phyloP scores from a whole-genome alignment of 2,797 vertebrate genomes.

The Siniperca obscura region DNA sequence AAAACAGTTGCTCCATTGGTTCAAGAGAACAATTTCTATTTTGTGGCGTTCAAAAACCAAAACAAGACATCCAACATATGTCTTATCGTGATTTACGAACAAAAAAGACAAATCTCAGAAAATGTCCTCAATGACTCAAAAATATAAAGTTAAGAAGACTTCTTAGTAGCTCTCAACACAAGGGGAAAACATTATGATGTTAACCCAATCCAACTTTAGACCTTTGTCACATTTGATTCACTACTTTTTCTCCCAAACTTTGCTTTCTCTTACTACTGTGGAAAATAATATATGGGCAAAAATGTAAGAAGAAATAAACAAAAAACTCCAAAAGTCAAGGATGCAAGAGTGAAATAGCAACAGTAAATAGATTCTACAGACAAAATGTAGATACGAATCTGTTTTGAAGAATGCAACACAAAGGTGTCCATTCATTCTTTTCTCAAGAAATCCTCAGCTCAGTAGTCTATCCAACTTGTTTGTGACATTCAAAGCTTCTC shows the following conservation, averaged over 20 bases:
- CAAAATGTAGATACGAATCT: not conserved
- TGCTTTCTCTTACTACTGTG: not conserved
- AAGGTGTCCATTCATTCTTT: not conserved
- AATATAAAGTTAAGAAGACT: not conserved
- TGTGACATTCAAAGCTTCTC: not conserved
- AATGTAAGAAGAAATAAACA: not conserved
- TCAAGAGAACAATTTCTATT: not conserved
- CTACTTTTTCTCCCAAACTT: not conserved
- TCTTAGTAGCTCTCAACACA: not conserved
- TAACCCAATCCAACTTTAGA: not conserved
- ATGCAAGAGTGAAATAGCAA: not conserved
- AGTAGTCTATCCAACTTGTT: not conserved
- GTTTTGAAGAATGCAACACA: slow-evolving; percentile 18
- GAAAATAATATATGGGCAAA: not conserved
- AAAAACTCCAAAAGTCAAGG: not conserved
- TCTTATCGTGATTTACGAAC: not conserved
- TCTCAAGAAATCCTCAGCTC: not conserved
- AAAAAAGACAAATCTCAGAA: not conserved
- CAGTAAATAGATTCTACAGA: not conserved
- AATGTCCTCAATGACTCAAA: not conserved
- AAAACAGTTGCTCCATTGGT: not conserved
- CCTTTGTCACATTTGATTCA: not conserved
- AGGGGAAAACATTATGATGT: not conserved
- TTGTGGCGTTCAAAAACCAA: not conserved
- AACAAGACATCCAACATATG: not conserved